Conservation (phyloP, 92 coral and sea anemone species). For the Actinostola sp. region DNA sequence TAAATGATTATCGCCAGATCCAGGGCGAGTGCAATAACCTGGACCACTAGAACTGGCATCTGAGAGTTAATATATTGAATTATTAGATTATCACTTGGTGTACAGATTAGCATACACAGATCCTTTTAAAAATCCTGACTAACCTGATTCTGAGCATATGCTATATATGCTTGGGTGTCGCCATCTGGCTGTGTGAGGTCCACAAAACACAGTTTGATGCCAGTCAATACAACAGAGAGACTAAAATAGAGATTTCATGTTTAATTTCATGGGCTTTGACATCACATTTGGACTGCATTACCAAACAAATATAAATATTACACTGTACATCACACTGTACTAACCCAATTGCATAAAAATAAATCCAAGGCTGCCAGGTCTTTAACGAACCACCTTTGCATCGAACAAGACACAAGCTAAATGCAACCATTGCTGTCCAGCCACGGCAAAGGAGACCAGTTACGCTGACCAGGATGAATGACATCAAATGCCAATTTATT, state of each 20-base stretch:
- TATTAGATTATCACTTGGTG: not conserved
- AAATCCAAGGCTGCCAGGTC: slow-evolving; percentile 39
- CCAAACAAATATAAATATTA: too few relatives aligned
- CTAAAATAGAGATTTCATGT: slow-evolving; percentile 30
- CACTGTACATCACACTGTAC: too few relatives aligned
- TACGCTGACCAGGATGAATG: slow-evolving; percentile 32
- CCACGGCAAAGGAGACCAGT: slow-evolving; percentile 70
- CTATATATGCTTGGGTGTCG: slow-evolving; percentile 29
- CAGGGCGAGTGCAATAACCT: slow-evolving; percentile 43
- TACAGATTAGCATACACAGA: too few relatives aligned
- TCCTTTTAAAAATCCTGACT: too few relatives aligned
- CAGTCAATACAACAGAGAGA: slow-evolving; percentile 44
- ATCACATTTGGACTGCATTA: too few relatives aligned
- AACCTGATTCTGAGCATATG: slow-evolving; percentile 48
- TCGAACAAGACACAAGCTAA: slow-evolving; percentile 68
- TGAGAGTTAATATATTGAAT: slow-evolving; percentile 14
- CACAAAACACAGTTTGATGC: slow-evolving; percentile 39
- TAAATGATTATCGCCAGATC: slow-evolving; percentile 50
- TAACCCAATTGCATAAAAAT: slow-evolving; percentile 83
- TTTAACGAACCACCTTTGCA: slow-evolving; percentile 50
- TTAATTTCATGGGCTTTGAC: too few relatives aligned
- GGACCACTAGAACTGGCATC: slow-evolving; percentile 33
- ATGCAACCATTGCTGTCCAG: slow-evolving; percentile 85
- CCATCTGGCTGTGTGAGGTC: slow-evolving; percentile 9
- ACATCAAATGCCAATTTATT: slow-evolving; percentile 50